A percentile compares a stretch with the other conserved stretches of the same genome.
These are phyloP conservation scores for Antheraea yamamai DNA, from an alignment of 2,888 invertebrate genomes.

Conservation along the genomic window DNA sequence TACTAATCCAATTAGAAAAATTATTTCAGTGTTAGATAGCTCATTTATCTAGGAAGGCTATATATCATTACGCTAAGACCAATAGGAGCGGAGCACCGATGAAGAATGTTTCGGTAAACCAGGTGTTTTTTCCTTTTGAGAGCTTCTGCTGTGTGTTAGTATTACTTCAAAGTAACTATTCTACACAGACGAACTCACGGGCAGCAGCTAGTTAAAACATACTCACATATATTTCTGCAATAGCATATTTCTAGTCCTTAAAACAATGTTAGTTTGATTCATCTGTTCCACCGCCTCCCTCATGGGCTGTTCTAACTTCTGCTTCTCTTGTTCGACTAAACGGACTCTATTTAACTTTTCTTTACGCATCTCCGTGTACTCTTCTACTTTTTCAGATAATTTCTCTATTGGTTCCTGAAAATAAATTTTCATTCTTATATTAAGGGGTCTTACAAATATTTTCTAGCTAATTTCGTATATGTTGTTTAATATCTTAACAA, in stretches of 20 bases:
- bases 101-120: too few species aligned
- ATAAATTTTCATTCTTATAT: not conserved
- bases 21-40: too few species aligned
- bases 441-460: not conserved
- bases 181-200: too few species aligned
- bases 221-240: constrained; percentile 86
- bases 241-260: constrained; percentile 85
- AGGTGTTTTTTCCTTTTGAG: too few species aligned
- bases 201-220: not conserved
- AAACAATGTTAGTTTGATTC: constrained; percentile 89
- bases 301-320: constrained; percentile 89
- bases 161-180: too few species aligned
- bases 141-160: too few species aligned
- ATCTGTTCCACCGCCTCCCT: constrained; percentile 89
- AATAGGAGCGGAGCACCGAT: too few species aligned
- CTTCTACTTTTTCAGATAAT: constrained; percentile 87
- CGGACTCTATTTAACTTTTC: constrained; percentile 94
- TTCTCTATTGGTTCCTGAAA: constrained; percentile 88
- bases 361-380: constrained; percentile 86
- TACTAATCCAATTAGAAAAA: too few species aligned
- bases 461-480: too few species aligned
- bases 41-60: too few species aligned
- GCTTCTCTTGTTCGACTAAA: constrained; percentile 89
- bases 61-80: too few species aligned
- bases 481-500: too few species aligned